Conservation (phyloP, 2,113 vertebrate genomes). For the Acrocephalus arundinaceus region DNA sequence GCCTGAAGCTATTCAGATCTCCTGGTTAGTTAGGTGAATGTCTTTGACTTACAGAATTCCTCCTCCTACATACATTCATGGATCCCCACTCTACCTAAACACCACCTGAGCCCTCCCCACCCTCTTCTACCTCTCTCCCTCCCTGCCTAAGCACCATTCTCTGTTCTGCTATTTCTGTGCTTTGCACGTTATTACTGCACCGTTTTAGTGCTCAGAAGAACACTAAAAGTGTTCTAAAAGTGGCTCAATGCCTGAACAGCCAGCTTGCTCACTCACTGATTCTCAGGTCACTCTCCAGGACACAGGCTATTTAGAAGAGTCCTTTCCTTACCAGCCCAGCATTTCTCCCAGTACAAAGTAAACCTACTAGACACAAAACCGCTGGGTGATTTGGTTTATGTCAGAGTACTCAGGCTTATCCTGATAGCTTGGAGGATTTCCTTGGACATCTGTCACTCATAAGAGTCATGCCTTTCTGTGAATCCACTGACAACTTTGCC, state of each 20-base stretch:
- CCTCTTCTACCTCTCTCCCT: neutral
- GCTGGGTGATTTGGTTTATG: neutral
- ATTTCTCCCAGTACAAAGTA: neutral
- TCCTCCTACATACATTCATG: fast-evolving
- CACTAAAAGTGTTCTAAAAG: too few species aligned
- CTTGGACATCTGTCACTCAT: neutral
- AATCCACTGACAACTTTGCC: neutral
- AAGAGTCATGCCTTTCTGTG: neutral
- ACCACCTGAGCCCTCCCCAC: fast-evolving
- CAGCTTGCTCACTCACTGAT: neutral
- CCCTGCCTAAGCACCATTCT: neutral
- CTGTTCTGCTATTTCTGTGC: neutral
- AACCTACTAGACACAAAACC: neutral
- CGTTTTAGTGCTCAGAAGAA: neutral
- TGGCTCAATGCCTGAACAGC: fast-evolving
- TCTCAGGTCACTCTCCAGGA: neutral
- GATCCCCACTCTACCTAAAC: neutral
- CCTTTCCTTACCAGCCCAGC: neutral
- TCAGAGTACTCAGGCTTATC: neutral
- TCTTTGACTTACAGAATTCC: neutral
- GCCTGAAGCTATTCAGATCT: neutral
- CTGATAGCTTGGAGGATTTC: neutral
- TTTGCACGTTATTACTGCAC: neutral
- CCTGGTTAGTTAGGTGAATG: neutral
- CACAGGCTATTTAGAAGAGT: neutral